phyloP scores from a whole-genome alignment of 2,797 vertebrate species.

The Catharus ustulatus region DNA sequence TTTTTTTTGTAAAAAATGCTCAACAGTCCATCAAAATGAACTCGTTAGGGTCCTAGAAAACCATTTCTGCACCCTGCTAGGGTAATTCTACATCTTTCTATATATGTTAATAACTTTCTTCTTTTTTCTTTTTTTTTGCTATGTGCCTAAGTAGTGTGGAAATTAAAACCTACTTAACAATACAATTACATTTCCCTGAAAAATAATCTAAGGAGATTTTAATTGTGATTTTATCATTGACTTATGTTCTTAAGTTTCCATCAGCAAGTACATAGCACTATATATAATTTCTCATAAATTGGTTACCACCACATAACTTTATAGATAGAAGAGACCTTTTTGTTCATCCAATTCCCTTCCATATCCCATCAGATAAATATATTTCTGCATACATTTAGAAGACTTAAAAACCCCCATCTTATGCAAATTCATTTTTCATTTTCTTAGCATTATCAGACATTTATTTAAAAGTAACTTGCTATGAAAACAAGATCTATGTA shows the following conservation, averaged over 20 bases:
- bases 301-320: not conserved
- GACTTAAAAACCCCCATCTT: not conserved
- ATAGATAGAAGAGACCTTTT: not conserved
- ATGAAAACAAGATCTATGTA: constrained; percentile 40
- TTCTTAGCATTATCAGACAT: constrained; percentile 12
- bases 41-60: not conserved
- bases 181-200: not conserved
- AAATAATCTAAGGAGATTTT: not conserved
- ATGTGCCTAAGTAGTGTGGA: not conserved
- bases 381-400: not conserved
- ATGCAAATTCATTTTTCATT: constrained; percentile 31
- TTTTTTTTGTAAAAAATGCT: not conserved
- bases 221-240: constrained; percentile 2
- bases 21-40: not conserved
- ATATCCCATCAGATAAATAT: not conserved
- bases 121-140: not conserved
- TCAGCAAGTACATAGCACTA: not conserved
- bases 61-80: not conserved
- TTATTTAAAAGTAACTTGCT: constrained; percentile 43
- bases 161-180: not conserved
- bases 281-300: not conserved
- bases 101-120: not conserved
- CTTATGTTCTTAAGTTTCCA: not conserved
- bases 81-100: not conserved
- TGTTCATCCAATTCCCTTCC: not conserved